Conservation (phyloP, 2,888 invertebrate species). For the Lycaena phlaeas region DNA sequence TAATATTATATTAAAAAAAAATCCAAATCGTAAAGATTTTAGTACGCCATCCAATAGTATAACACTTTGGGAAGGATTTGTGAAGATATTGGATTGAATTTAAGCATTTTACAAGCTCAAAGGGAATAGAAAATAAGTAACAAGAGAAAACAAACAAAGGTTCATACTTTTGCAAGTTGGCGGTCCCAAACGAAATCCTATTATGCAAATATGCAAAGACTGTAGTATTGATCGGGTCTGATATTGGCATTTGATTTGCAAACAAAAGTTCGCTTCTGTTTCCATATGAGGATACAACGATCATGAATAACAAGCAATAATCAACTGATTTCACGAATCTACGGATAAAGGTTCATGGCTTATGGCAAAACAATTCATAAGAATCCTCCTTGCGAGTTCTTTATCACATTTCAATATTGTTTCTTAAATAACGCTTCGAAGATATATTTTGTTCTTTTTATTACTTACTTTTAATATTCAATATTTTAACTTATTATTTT, state of each 20-base stretch:
- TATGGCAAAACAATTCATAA: too few species aligned
- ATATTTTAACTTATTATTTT: too few species aligned
- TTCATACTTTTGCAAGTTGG: slow-evolving; percentile 28
- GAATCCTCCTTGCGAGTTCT: too few species aligned
- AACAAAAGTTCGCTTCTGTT: slow-evolving; percentile 57
- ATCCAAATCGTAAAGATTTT: too few species aligned
- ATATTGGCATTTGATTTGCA: slow-evolving; percentile 67
- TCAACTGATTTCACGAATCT: slow-evolving; percentile 1
- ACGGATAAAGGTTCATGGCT: not conserved
- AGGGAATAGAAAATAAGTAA: slow-evolving; percentile 5
- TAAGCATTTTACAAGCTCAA: not conserved
- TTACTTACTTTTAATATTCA: too few species aligned
- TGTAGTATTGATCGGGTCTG: slow-evolving; percentile 56
- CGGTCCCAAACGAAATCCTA: slow-evolving; percentile 47
- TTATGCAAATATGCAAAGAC: slow-evolving; percentile 65
- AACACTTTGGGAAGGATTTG: too few species aligned
- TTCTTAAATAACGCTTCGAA: too few species aligned
- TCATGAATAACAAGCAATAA: slow-evolving; percentile 6
- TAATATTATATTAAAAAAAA: too few species aligned
- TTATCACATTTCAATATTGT: too few species aligned
- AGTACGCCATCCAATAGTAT: too few species aligned
- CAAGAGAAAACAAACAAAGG: slow-evolving; percentile 17
- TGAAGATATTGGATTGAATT: not conserved
- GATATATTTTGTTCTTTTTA: too few species aligned
- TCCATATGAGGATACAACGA: slow-evolving; percentile 41